Evolutionary conservation across 2,797 vertebrate species (phyloP).

Genomic region (Myotis pilosus): DNA sequence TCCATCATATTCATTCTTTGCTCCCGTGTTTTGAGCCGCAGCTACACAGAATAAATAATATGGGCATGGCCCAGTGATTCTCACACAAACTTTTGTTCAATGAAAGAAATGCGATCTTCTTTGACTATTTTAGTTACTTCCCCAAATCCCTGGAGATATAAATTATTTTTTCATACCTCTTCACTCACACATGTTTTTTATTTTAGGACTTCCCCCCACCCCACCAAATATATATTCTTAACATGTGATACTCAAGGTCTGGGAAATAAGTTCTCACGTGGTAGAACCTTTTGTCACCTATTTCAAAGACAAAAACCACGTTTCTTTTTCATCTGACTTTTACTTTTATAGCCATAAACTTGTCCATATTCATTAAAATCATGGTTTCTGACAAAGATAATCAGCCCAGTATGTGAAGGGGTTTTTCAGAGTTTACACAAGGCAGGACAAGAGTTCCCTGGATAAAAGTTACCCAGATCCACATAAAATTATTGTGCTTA

Average conservation of each 20-base stretch:
- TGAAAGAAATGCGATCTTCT: conserved; percentile 30
- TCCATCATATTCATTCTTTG: background rate
- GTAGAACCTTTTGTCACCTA: conserved; percentile 65
- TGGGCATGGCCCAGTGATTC: background rate
- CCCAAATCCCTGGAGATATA: conserved; percentile 39
- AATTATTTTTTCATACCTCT: conserved; percentile 59
- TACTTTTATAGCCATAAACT: conserved; percentile 56
- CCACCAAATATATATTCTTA: conserved; percentile 47
- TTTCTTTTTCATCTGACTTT: conserved; percentile 61
- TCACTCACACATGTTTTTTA: conserved; percentile 63
- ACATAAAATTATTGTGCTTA: background rate
- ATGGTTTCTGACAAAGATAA: conserved; percentile 42
- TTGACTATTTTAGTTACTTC: conserved; percentile 41
- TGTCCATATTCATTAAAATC: conserved; percentile 56
- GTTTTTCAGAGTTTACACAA: conserved; percentile 22
- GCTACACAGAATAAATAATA: background rate
- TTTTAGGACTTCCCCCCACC: conserved; percentile 13
- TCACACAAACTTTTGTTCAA: background rate
- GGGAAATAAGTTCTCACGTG: conserved; percentile 64
- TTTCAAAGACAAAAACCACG: conserved; percentile 63
- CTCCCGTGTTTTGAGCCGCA: background rate
- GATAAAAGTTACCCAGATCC: background rate
- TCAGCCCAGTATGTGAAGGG: conserved; percentile 42
- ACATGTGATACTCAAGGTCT: conserved; percentile 51
- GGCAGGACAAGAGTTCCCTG: background rate